phyloP scores from a whole-genome alignment of 1,140 invertebrate genomes.

The Pachyrhynchus sulphureomaculatus region DNA sequence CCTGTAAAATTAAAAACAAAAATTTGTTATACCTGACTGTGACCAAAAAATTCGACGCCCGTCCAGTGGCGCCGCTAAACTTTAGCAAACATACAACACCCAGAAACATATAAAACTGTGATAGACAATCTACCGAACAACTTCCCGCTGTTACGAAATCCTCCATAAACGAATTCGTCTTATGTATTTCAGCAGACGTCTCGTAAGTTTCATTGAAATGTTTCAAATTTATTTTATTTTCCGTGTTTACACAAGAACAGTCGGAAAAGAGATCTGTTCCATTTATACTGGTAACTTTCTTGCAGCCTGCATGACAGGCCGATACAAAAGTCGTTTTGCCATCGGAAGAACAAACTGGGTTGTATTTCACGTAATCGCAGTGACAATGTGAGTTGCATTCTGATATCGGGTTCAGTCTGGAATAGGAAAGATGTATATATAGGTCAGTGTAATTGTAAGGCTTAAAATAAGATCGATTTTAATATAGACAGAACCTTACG shows the following conservation, averaged over 20 bases:
- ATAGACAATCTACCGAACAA: constrained; percentile 65
- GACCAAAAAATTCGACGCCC: constrained; percentile 69
- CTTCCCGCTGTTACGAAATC: constrained; percentile 61
- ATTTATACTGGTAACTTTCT: constrained; percentile 43
- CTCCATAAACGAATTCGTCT: constrained; percentile 6
- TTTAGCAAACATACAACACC: constrained; percentile 67
- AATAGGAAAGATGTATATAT: background rate
- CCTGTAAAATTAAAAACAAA: too few species aligned
- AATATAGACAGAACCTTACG: too few species aligned
- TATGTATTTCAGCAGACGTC: background rate
- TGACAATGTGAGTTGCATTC: constrained; percentile 65
- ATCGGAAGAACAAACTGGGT: constrained; percentile 65
- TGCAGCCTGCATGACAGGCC: constrained; percentile 71
- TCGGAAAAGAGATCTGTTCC: constrained; percentile 54
- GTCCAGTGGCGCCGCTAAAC: constrained; percentile 66
- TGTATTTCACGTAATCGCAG: constrained; percentile 68
- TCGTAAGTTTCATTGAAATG: background rate
- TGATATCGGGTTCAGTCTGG: constrained; percentile 51
- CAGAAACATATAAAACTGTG: constrained; percentile 67
- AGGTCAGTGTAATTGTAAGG: background rate
- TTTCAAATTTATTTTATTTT: constrained; percentile 7
- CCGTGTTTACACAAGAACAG: constrained; percentile 57
- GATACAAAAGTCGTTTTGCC: constrained; percentile 65
- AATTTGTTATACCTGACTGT: constrained; percentile 63
- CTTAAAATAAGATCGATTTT: too few species aligned